These are phyloP conservation scores for Vipera latastei DNA, from an alignment of 2,797 vertebrate species.

Conservation along the genomic window DNA sequence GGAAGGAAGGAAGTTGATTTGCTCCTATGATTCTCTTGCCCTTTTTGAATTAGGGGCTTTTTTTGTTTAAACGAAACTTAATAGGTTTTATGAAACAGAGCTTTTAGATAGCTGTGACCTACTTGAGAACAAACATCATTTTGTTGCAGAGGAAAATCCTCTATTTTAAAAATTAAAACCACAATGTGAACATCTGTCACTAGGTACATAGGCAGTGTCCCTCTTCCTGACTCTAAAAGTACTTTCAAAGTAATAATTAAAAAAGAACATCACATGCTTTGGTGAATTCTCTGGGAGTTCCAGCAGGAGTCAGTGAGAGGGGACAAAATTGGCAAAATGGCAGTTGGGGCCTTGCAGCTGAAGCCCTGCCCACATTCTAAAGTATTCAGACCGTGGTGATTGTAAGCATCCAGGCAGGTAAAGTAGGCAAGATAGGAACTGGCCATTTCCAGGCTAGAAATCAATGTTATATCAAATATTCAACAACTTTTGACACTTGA, in stretches of 20 bases:
- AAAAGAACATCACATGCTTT: background rate
- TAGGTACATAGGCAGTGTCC: background rate
- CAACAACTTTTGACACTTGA: background rate
- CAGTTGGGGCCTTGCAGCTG: background rate
- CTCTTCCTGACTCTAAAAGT: background rate
- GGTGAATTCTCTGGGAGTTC: background rate
- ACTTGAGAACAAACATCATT: background rate
- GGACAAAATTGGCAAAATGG: background rate
- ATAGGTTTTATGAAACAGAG: background rate
- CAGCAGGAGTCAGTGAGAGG: too few relatives aligned
- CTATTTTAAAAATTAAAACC: background rate
- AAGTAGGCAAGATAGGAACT: background rate
- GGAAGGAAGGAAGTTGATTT: background rate
- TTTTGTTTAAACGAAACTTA: background rate
- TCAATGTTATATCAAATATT: background rate
- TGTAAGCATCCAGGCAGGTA: background rate
- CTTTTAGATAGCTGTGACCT: background rate
- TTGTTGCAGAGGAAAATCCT: background rate
- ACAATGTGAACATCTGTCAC: background rate
- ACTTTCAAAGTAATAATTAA: background rate
- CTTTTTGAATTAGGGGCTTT: background rate
- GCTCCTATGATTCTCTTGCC: background rate
- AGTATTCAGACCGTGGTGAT: background rate
- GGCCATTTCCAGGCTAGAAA: background rate
- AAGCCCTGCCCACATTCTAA: background rate